These are phyloP conservation scores for Megaustenia siamemsis DNA, from an alignment of 2,888 invertebrate species.

Conservation along the genomic window DNA sequence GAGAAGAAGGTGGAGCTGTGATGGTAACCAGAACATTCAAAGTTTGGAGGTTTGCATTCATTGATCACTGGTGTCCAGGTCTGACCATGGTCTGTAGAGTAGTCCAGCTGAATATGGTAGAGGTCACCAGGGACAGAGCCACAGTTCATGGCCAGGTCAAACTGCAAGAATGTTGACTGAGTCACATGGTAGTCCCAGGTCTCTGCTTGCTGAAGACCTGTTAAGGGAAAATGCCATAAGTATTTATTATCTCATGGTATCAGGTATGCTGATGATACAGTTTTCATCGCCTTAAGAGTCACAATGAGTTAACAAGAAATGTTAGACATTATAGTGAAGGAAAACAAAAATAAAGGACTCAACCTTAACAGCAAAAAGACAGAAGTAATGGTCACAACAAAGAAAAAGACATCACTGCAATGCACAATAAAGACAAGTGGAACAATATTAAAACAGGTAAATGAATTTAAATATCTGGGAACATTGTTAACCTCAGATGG, in stretches of 20 bases:
- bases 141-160: slow-evolving; percentile 80
- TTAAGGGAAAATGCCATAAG: neutral
- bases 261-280: too few species aligned
- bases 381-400: too few species aligned
- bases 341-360: too few species aligned
- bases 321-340: too few species aligned
- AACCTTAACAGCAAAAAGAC: too few species aligned
- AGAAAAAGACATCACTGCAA: too few species aligned
- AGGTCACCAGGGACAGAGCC: slow-evolving; percentile 73
- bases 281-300: too few species aligned
- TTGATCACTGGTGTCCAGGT: slow-evolving; percentile 78
- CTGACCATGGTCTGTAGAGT: slow-evolving; percentile 79
- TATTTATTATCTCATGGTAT: neutral
- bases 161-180: slow-evolving; percentile 80
- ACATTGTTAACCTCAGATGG: too few species aligned
- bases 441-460: too few species aligned
- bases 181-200: slow-evolving; percentile 80
- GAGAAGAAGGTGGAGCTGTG: slow-evolving; percentile 75
- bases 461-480: too few species aligned
- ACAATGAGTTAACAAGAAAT: too few species aligned
- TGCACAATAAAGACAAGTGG: too few species aligned
- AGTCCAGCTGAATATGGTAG: slow-evolving; percentile 78
- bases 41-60: slow-evolving; percentile 79
- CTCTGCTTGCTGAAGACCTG: slow-evolving; percentile 77
- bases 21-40: slow-evolving; percentile 79